Evolutionary conservation across 2,797 vertebrate species (phyloP), one percentile per base, ranked within the genome.

Genomic region (Chloroceryle amazona): DNA sequence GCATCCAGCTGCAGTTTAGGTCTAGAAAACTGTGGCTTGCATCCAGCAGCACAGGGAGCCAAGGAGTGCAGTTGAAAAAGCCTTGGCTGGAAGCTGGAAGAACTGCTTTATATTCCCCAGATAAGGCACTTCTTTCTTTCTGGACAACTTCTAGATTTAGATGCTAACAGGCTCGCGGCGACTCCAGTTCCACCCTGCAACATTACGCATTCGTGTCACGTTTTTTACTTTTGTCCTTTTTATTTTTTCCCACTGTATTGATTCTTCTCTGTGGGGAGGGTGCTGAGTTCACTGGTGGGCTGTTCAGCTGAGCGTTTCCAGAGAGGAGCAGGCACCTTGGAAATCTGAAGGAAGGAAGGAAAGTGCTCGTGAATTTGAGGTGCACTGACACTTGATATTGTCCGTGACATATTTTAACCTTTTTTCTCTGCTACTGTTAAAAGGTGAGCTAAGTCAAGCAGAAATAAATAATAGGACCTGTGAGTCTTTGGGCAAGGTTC

Each of bases 121-220:
- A 66, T 81, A 89, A 89, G 58, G 29, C 29, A 51, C 94, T 96
- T 80, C 13, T 65, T n/a, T n/a, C 67, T 83, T 80, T 86, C 92
- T 96, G 91, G 86, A 95, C 86, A 85, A 6, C 54, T 73, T 89
- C 75, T 91, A 62, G 39, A 86, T 93, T 86, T 73, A 82, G 90
- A 44, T 90, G 78, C 83, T 89, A 70, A 65, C 70, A 71, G 49
- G 26, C 51, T 52, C 51, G 17, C 16, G 6, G 26, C 0, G 6
- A 60, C 87, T 90, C 63, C 51, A 49, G 4, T 51, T 18, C 62
- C 93, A 72, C 86, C 6, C 4, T 31, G 57, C 3, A 7, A 57
- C 8, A 0, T 44, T 81, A n/a, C 66, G 29, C 28, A 52, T 72
- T 86, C 76, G n/a, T 10, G 41, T 63, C 67, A 81, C 21, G 21